phyloP scores from a whole-genome alignment of 1,140 invertebrate genomes.

The Olivierus martensii region DNA sequence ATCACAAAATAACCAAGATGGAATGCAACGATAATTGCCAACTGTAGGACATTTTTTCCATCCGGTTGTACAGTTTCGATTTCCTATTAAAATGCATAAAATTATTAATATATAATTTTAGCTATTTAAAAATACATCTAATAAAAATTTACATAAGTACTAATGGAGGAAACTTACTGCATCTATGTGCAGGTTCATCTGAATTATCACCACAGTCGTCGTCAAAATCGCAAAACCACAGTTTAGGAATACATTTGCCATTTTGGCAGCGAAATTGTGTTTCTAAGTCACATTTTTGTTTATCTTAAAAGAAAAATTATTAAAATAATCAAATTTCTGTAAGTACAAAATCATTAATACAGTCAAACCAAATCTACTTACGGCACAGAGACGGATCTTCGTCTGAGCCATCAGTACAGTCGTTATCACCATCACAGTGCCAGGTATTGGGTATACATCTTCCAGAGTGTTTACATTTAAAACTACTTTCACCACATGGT shows the following conservation, averaged over 20 bases:
- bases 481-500: constrained; percentile 69
- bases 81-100: constrained; percentile 26
- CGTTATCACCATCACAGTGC: constrained; percentile 66
- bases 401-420: constrained; percentile 87
- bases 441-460: constrained; percentile 86
- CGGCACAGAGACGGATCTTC: constrained; percentile 77
- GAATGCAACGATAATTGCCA: constrained; percentile 82
- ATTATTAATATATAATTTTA: not conserved
- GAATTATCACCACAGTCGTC: constrained; percentile 80
- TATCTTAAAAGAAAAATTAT: constrained; percentile 38
- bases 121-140: not conserved
- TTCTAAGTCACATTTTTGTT: constrained; percentile 60
- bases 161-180: constrained; percentile 35
- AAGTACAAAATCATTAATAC: not conserved
- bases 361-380: constrained; percentile 33
- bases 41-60: constrained; percentile 82
- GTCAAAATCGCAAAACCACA: constrained; percentile 93
- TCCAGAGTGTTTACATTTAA: constrained; percentile 80
- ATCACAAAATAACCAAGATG: constrained; percentile 89
- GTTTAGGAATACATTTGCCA: constrained; percentile 84
- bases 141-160: too few relatives aligned
- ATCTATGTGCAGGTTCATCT: constrained; percentile 85
- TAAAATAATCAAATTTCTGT: not conserved
- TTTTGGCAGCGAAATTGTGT: constrained; percentile 50
- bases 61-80: constrained; percentile 76